Percentiles rank a stretch among this genome's conserved stretches.
Conservation (phyloP, 53 echinoderm and acorn worm genomes). For the Apostichopus leukothele region DNA sequence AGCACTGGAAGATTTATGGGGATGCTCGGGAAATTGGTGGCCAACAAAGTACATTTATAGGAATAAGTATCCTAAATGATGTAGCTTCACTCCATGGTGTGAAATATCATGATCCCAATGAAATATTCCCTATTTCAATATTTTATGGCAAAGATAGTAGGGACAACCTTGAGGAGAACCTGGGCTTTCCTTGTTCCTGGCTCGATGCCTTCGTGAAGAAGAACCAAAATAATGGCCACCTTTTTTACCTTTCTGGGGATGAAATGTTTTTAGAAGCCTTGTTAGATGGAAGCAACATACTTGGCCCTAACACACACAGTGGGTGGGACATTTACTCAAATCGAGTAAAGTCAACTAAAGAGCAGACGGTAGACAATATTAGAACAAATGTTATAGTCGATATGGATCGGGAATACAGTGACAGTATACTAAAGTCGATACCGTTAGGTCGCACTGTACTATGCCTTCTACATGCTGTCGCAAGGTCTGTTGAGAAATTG, state of each 20-base stretch:
- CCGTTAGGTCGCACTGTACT: not conserved
- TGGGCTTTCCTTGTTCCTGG: constrained; percentile 29
- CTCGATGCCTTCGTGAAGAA: not conserved
- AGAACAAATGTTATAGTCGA: constrained; percentile 39
- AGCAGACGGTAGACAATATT: constrained; percentile 25
- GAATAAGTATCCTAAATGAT: constrained; percentile 48
- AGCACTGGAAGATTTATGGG: constrained; percentile 40
- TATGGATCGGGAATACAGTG: constrained; percentile 31
- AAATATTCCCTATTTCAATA: constrained; percentile 60
- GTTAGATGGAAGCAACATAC: constrained; percentile 60
- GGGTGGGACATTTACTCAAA: constrained; percentile 76
- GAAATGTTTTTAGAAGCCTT: constrained; percentile 68
- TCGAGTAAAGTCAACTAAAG: constrained; percentile 44
- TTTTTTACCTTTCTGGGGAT: constrained; percentile 61
- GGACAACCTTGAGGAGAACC: constrained; percentile 64
- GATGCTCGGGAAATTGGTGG: constrained; percentile 72
- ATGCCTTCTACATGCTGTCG: constrained; percentile 8
- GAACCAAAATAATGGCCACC: not conserved
- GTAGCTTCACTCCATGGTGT: constrained; percentile 48
- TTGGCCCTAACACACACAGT: constrained; percentile 53
- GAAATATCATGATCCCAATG: constrained; percentile 59
- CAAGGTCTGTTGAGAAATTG: constrained; percentile 61
- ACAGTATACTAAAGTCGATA: not conserved
- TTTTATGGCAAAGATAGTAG: constrained; percentile 74
- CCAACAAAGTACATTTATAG: constrained; percentile 52